Conservation (phyloP, 2,888 invertebrate species). For the Xestia rhomboidea region DNA sequence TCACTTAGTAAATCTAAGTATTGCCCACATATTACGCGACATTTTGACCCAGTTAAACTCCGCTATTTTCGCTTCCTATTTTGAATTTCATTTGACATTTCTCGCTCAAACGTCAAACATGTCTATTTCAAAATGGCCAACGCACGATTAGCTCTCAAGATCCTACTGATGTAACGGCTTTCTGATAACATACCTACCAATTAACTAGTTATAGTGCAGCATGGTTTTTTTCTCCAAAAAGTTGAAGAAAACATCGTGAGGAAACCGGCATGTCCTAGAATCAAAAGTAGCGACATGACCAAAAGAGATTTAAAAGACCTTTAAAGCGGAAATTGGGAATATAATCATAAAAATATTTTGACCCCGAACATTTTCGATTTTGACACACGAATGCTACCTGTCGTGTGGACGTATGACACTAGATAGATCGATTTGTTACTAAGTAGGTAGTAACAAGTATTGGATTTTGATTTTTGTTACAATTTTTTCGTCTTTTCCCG, state of each 20-base stretch:
- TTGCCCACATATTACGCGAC: background rate
- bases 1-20: background rate
- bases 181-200: constrained; percentile 26
- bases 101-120: constrained; percentile 10
- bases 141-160: background rate
- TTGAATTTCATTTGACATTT: constrained; percentile 22
- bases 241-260: background rate
- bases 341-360: no score
- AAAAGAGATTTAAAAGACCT: no score
- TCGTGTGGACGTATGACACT: no score
- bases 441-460: no score
- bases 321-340: no score
- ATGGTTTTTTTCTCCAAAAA: background rate
- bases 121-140: constrained; percentile 3
- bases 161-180: background rate
- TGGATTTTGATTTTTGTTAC: no score
- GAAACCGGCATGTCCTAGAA: background rate
- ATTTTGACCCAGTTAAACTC: background rate
- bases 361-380: no score
- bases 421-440: no score
- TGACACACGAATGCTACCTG: no score
- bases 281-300: background rate
- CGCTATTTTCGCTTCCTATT: background rate
- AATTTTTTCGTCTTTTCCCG: no score
- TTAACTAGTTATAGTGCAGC: background rate